Conservation (phyloP, 2,888 invertebrate species). For the Rosalia funebris region DNA sequence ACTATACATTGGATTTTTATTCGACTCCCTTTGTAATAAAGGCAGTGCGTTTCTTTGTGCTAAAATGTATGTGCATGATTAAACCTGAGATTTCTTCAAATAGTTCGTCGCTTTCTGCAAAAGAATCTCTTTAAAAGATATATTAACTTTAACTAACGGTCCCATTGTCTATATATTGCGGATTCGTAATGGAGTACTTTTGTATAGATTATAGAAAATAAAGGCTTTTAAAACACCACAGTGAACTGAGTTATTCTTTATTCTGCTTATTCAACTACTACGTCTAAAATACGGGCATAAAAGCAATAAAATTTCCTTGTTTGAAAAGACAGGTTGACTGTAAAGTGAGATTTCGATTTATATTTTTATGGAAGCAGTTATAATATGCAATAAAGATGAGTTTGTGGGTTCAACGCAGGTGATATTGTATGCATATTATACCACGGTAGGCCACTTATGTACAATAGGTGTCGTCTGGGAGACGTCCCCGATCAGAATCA, state of each 20-base stretch:
- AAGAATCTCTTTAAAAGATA: constrained; percentile 12
- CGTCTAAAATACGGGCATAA: too few species aligned
- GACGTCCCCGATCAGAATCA: too few species aligned
- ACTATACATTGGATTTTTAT: constrained; percentile 39
- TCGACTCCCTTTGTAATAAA: constrained; percentile 41
- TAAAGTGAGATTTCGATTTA: too few species aligned
- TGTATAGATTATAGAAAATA: not conserved
- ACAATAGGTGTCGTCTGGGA: too few species aligned
- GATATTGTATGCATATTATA: too few species aligned
- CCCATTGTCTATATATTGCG: constrained; percentile 5
- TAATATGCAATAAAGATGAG: too few species aligned
- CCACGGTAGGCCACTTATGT: too few species aligned
- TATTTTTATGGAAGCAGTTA: too few species aligned
- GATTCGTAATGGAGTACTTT: not conserved
- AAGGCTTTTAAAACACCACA: not conserved
- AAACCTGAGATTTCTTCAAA: constrained; percentile 41
- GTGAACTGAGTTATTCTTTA: not conserved
- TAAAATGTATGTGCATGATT: constrained; percentile 47
- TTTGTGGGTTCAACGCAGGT: too few species aligned
- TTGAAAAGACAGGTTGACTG: too few species aligned
- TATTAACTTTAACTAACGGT: constrained; percentile 15
- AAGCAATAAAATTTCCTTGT: too few species aligned
- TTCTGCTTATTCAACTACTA: too few species aligned
- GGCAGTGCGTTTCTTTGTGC: constrained; percentile 43
- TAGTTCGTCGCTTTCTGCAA: constrained; percentile 29